These are phyloP conservation scores for Caenorhabditis sp. DNA, from an alignment of 2,888 invertebrate species.

Conservation along the genomic window DNA sequence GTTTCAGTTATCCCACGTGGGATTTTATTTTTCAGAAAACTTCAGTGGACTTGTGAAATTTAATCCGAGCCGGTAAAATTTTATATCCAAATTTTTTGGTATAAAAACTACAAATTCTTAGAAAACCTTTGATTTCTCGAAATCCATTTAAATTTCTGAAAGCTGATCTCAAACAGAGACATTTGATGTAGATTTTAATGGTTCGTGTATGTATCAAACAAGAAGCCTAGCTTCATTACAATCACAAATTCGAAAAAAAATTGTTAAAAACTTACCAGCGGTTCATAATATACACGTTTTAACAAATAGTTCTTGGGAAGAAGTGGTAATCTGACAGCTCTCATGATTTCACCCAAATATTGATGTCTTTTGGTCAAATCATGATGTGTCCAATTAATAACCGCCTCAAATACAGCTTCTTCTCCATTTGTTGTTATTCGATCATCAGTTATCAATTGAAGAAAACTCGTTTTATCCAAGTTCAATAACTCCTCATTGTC, in stretches of 20 bases:
- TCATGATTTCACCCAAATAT: conserved; percentile 86
- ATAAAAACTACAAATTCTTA: too few relatives aligned
- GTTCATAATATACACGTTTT: conserved; percentile 94
- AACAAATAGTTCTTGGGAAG: conserved; percentile 80
- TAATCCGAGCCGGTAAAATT: too few relatives aligned
- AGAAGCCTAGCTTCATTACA: background rate
- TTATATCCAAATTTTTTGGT: too few relatives aligned
- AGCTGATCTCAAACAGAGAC: too few relatives aligned
- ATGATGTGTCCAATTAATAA: conserved; percentile 98
- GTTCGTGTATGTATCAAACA: too few relatives aligned
- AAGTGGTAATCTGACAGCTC: conserved; percentile 89
- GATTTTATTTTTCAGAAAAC: too few relatives aligned
- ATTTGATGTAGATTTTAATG: too few relatives aligned
- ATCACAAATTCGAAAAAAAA: background rate
- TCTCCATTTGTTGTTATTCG: conserved; percentile 78
- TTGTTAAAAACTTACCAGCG: conserved; percentile 80
- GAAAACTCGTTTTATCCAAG: conserved; percentile 31
- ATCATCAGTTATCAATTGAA: conserved; percentile 41
- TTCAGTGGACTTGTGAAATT: too few relatives aligned
- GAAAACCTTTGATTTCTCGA: too few relatives aligned
- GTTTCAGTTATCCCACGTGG: too few relatives aligned
- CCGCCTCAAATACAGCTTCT: conserved; percentile 84
- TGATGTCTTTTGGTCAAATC: conserved; percentile 90
- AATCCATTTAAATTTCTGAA: too few relatives aligned
- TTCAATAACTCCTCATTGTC: conserved; percentile 33